Evolutionary conservation across 37 sponge, comb jelly and placozoan species (phyloP), one percentile per base, ranked within the genome.

Genomic region (Spongilla lacustris): DNA sequence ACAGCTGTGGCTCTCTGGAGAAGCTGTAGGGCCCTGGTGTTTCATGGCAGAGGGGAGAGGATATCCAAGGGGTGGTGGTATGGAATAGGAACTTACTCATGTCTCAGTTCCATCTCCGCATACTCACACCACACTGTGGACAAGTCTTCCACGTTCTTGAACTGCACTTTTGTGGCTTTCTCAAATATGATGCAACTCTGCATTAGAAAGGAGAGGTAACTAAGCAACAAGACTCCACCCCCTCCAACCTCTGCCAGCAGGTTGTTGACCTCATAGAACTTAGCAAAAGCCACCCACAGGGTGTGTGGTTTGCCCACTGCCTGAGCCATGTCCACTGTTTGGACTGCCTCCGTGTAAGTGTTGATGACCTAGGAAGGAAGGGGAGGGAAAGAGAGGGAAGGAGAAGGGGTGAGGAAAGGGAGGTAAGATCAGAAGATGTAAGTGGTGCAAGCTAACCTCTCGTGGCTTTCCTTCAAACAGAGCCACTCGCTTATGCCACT

Each of bases 111-210:
- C 97, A 95, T 98, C 87, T 98, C 99, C 4, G 92, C 86, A 83
- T 88, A 98, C 76, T 95, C 94, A 75, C 96, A 95, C 99, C 99
- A 98, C 36, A 98, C 92, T 27, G 87, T 85, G 30, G 99, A 97
- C 28, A 98, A 83, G 71, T 98, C 99, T 25, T 98, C 99, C 22
- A 98, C 99, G 34, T 81, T 67, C 27, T 75, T 58, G 88, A 89
- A 97, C 22, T 87, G 80, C 12, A 97, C 99, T 48, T 91, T 86
- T 0, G 92, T 92, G 9, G 96, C 99, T 80, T 97, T 98, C 81
- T 98, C 91, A 78, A 97, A 95, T 2, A 98, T 93, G 37, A 97
- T 74, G 1, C 99, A 70, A 37, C 94, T 91, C 94, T 95, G 70
- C 17, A 50, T 10, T 4, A 27, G 19, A 17, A 35, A 26, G n/a